phyloP scores from a whole-genome alignment of 2,797 vertebrate genomes.

The Podargus strigoides region DNA sequence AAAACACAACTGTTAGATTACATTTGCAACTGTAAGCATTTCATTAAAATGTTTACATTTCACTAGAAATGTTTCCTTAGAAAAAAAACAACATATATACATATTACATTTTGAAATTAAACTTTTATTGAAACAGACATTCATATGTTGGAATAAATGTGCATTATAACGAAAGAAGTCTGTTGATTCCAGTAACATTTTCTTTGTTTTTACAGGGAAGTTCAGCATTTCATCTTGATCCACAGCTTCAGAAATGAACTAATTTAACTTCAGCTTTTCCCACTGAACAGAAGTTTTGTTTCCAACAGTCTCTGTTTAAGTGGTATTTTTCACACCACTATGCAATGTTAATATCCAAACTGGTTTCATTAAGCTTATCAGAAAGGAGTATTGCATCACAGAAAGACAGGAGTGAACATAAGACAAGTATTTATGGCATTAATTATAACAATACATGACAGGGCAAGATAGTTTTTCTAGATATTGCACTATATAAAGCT shows the following conservation, averaged over 20 bases:
- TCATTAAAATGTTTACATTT: neutral
- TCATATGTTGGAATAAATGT: neutral
- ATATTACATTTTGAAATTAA: neutral
- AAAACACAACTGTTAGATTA: neutral
- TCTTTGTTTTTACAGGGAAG: neutral
- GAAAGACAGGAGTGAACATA: neutral
- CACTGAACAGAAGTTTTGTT: neutral
- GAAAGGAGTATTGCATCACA: neutral
- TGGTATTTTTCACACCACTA: neutral
- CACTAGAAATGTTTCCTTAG: no score
- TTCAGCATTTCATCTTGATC: neutral
- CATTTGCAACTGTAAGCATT: neutral
- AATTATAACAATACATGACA: neutral
- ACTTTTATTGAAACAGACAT: neutral
- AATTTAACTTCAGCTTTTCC: neutral
- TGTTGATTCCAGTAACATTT: neutral
- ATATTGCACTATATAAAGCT: neutral
- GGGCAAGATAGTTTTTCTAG: neutral
- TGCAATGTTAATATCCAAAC: neutral
- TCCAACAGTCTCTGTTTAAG: neutral
- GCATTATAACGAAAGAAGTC: neutral
- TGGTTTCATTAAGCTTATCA: neutral
- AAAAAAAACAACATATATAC: neutral
- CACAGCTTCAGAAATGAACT: neutral
- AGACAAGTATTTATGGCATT: neutral